Evolutionary conservation across 2,888 invertebrate species (phyloP).

Genomic region (Trissoscelio sp.): DNA sequence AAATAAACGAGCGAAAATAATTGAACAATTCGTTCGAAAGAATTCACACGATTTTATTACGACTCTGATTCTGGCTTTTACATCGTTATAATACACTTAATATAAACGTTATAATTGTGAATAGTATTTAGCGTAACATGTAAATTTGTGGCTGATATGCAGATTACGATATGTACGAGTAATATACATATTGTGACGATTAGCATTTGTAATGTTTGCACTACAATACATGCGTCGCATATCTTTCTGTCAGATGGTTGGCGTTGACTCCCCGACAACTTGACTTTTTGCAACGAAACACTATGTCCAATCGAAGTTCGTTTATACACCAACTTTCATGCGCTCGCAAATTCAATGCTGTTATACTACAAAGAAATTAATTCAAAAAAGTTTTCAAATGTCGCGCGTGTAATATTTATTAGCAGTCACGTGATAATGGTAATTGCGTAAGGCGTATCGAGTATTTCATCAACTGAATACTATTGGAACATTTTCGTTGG

Average conservation of each 20-base stretch:
- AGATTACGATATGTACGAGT: constrained; percentile 35
- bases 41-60: background rate
- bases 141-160: constrained; percentile 54
- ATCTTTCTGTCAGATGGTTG: constrained; percentile 43
- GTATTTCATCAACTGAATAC: constrained; percentile 38
- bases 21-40: too few relatives aligned
- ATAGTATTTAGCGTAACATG: constrained; percentile 42
- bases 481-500: constrained; percentile 26
- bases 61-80: background rate
- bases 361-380: constrained; percentile 14
- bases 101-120: constrained; percentile 23
- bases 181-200: constrained; percentile 58
- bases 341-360: constrained; percentile 1
- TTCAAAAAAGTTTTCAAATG: constrained; percentile 11
- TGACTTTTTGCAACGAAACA: constrained; percentile 25
- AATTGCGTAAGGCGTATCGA: constrained; percentile 38
- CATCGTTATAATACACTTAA: constrained; percentile 17
- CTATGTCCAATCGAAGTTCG: constrained; percentile 29
- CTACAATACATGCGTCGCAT: constrained; percentile 50
- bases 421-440: constrained; percentile 27
- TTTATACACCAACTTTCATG: constrained; percentile 19
- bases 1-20: background rate
- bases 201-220: constrained; percentile 56
- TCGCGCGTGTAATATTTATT: constrained; percentile 18
- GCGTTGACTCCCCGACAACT: constrained; percentile 22